Conservation (phyloP, 2,797 vertebrate genomes). For the Melanotaenia boesemani region DNA sequence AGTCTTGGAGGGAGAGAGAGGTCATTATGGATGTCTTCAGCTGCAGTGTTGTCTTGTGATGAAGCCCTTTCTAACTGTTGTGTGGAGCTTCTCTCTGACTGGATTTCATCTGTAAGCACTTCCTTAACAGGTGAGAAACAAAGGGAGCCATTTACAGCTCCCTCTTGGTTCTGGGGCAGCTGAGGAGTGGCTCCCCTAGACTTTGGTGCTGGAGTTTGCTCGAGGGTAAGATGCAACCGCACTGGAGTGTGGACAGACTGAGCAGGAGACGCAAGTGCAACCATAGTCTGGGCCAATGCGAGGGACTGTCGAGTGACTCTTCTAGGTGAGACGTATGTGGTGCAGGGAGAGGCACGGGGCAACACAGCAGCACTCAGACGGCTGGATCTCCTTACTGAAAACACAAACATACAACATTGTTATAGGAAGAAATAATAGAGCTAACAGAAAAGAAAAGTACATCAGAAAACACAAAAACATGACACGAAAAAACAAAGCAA, state of each 20-base stretch:
- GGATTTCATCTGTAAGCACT: constrained; percentile 12
- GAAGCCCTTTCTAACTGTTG: constrained; percentile 13
- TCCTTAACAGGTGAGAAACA: constrained; percentile 51
- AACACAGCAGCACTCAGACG: constrained; percentile 52
- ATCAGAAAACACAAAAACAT: too few relatives aligned
- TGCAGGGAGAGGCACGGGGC: constrained; percentile 62
- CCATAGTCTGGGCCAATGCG: constrained; percentile 32
- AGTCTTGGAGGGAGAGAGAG: constrained; percentile 11
- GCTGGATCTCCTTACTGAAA: constrained; percentile 70
- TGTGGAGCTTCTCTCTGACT: constrained; percentile 7
- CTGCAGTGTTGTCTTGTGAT: constrained; percentile 7
- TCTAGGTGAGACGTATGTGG: constrained; percentile 49
- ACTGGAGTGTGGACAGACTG: constrained; percentile 6
- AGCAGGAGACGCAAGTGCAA: constrained; percentile 31
- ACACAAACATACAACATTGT: constrained; percentile 37
- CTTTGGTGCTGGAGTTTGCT: constrained; percentile 39
- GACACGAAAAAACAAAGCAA: background rate
- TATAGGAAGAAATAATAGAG: background rate
- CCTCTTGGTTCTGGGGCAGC: background rate
- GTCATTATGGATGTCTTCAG: background rate
- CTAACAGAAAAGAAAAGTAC: background rate
- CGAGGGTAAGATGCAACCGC: background rate
- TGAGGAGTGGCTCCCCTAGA: constrained; percentile 44
- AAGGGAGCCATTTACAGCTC: constrained; percentile 27
- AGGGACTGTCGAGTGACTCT: constrained; percentile 55